Evolutionary conservation across 2,888 invertebrate species (phyloP), one percentile per base, ranked within the genome.

Genomic region (Agriopis leucophaearia): DNA sequence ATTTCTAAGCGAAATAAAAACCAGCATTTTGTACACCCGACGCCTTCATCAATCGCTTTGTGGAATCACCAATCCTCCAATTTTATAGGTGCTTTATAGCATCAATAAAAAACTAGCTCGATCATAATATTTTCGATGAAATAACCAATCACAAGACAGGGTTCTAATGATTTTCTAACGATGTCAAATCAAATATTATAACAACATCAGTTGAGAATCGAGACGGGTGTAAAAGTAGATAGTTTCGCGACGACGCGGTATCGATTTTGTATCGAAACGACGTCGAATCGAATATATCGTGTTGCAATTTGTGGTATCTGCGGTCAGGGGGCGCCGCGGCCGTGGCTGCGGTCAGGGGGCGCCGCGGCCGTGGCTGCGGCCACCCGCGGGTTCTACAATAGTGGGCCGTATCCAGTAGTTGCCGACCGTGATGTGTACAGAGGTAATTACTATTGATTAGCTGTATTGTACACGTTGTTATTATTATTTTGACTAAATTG

Each of bases 221-320:
- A 12, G 48, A 44, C 40, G 38, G 57, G 60, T 66, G 57, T 64
- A 66, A 70, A 70, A 66, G 38, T 69, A 62, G 58, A 62, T 58
- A 54, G 45, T 56, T 62, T 45, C 51, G 60, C 55, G 60, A 56
- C 55, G 62, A 52, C 57, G 57, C 51, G 18, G 63, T 80, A 84
- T 85, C 81, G 84, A 87, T 86, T 86, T 81, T 79, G 78, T 81
- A 82, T 81, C 80, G 79, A 78, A 73, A 76, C 78, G 77, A 77
- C 79, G 78, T 78, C 73, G 76, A 59, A 59, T 67, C 58, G 63
- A 64, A 64, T 57, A 51, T 64, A 82, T 84, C 78, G 79, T 74
- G 81, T 86, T 83, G 81, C 86, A 77, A 75, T 80, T 27, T 81
- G 88, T 72, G 87, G 86, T 78, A 66, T 68, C 54, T 79, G 86